Evolutionary conservation across 1,140 invertebrate genomes (phyloP).

Genomic region (Pteromalus puparum): DNA sequence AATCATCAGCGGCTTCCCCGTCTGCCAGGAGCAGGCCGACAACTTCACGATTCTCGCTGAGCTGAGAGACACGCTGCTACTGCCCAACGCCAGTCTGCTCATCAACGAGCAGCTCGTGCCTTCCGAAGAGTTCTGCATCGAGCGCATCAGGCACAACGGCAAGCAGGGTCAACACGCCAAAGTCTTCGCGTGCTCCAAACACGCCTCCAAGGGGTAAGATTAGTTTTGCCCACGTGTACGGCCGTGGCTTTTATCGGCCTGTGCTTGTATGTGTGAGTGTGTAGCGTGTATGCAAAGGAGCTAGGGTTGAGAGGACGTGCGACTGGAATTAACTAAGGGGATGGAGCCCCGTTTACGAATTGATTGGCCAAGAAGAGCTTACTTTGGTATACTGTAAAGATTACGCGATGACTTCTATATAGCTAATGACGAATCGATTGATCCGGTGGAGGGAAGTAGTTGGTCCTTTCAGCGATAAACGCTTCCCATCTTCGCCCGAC

Average conservation of each 20-base stretch:
- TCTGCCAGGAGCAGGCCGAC: conserved; percentile 67
- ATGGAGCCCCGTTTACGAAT: background rate
- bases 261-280: background rate
- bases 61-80: conserved; percentile 69
- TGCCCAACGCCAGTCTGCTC: conserved; percentile 71
- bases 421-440: background rate
- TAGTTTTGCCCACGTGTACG: background rate
- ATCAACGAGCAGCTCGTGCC: conserved; percentile 74
- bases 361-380: background rate
- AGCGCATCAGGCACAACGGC: conserved; percentile 67
- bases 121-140: conserved; percentile 79
- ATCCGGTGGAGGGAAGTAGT: too few species aligned
- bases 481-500: background rate
- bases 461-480: background rate
- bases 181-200: conserved; percentile 80
- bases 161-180: conserved; percentile 73
- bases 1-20: conserved; percentile 75
- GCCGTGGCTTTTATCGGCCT: background rate
- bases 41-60: conserved; percentile 75
- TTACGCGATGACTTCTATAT: background rate
- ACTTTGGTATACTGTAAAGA: background rate
- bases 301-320: background rate
- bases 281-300: background rate
- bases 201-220: conserved; percentile 69
- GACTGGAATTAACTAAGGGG: background rate